These are phyloP conservation scores for Cariama cristata DNA, from an alignment of 2,113 vertebrate genomes.

Conservation along the genomic window DNA sequence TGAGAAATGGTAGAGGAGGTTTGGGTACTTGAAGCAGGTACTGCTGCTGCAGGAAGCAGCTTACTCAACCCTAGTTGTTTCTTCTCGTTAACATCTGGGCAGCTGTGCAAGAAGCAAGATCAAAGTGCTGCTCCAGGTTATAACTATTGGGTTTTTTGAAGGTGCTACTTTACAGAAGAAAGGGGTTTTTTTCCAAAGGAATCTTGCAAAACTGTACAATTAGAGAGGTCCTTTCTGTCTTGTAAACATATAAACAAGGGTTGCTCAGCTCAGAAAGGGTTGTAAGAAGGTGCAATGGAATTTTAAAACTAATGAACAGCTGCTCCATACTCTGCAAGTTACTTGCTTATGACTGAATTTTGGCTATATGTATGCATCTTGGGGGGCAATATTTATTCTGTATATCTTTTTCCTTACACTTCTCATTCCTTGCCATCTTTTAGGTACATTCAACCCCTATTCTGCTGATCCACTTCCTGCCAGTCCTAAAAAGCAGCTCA, in stretches of 20 bases:
- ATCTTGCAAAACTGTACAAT: not conserved
- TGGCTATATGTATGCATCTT: not conserved
- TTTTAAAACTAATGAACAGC: not conserved
- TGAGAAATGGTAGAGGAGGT: not conserved
- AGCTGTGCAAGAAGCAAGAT: not conserved
- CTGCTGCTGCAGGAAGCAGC: not conserved
- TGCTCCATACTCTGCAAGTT: not conserved
- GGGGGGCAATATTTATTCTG: not conserved
- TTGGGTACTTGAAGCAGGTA: too few species aligned
- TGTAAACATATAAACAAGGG: not conserved
- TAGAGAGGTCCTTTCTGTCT: not conserved
- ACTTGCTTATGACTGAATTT: not conserved
- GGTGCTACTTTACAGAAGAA: not conserved
- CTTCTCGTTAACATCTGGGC: not conserved
- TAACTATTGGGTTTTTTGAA: not conserved
- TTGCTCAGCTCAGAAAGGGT: not conserved
- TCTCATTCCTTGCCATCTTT: not conserved
- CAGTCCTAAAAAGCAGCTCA: constrained; percentile 94
- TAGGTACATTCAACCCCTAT: constrained; percentile 94
- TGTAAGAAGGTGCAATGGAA: not conserved
- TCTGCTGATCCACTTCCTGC: constrained; percentile 93
- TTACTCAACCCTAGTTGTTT: not conserved
- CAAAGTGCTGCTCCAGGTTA: not conserved
- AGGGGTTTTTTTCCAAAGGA: not conserved
- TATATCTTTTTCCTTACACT: not conserved